Base-by-base conservation (phyloP, 2,797 vertebrate genomes). In the Psittacula derbiana region DNA sequence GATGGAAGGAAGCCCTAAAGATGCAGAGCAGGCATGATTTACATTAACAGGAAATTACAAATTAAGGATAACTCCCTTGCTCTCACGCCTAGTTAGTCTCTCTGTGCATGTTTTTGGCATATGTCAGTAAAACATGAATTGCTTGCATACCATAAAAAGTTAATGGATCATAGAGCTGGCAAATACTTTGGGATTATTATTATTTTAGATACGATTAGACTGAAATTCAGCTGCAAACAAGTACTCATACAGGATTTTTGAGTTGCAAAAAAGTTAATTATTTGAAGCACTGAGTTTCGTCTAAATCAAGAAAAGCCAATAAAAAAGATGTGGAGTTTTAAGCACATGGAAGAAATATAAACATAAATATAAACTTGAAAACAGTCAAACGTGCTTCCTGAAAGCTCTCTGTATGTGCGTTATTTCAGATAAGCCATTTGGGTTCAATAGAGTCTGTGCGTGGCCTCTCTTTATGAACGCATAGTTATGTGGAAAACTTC, bases 1-100 rank as follows among this genome's bases (percentile, higher is more conserved):
- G 95, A 96, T 95, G 90, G 95, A 97, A 97, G 83, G 53, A 90
- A 75, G 72, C 72, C 82, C 86, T 98, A 97, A 97, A 97, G 79
- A 94, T 93, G 82, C 91, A 86, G 86, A 86, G 47, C 44, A 28
- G 62, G 82, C 91, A 62, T 73, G 95, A 95, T 97, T 97, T 97
- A 96, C 86, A 90, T 66, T 62, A 91, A 73, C 65, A 96, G 93
- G 95, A 97, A 97, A 92, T 95, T 93, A 70, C 74, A 93, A 92
- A 94, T 94, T 84, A 84, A 89, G 76, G 75, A 62, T 70, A 90
- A 80, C 25, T 86, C 73, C 66, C 41, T 43, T 67, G 43, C 16
- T 72, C n/a, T 31, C 44, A 60, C 57, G 47, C 10, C 46, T 95
- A 76, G 50, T 82, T 79, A 81, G 38, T 64, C 52, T 62, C 46